Evolutionary conservation across 1,140 invertebrate genomes (phyloP).

Genomic region (Amyelois transitella): DNA sequence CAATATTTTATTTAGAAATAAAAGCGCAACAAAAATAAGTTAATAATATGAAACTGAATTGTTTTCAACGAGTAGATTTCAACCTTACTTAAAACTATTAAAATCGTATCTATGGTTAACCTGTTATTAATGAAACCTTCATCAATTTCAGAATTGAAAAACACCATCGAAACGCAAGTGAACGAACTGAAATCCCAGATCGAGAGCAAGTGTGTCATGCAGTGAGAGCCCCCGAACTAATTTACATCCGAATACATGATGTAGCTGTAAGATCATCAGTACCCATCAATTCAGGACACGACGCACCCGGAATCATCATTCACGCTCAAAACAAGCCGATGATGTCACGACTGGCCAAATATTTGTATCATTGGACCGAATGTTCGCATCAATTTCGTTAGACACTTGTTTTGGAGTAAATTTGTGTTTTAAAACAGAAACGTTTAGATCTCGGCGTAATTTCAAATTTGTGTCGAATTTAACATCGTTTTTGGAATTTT

Average conservation of each 20-base stretch:
- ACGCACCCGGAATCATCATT: slow-evolving; percentile 29
- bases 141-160: slow-evolving; percentile 91
- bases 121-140: not conserved
- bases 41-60: too few relatives aligned
- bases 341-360: not conserved
- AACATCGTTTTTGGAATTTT: too few relatives aligned
- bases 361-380: not conserved
- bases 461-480: too few relatives aligned
- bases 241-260: slow-evolving; percentile 58
- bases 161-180: slow-evolving; percentile 95
- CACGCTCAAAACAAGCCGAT: slow-evolving; percentile 39
- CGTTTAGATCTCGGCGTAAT: too few relatives aligned
- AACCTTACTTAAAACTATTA: too few relatives aligned
- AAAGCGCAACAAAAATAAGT: too few relatives aligned
- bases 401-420: too few relatives aligned
- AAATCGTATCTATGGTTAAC: too few relatives aligned
- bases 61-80: too few relatives aligned
- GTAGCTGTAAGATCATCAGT: slow-evolving; percentile 61
- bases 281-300: slow-evolving; percentile 19
- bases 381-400: too few relatives aligned
- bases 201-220: slow-evolving; percentile 94
- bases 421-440: too few relatives aligned
- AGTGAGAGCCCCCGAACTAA: slow-evolving; percentile 73
- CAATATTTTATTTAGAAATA: too few relatives aligned
- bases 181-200: slow-evolving; percentile 95